Evolutionary conservation across 2,797 vertebrate genomes (phyloP).

Genomic region (Trichosurus vulpecula): DNA sequence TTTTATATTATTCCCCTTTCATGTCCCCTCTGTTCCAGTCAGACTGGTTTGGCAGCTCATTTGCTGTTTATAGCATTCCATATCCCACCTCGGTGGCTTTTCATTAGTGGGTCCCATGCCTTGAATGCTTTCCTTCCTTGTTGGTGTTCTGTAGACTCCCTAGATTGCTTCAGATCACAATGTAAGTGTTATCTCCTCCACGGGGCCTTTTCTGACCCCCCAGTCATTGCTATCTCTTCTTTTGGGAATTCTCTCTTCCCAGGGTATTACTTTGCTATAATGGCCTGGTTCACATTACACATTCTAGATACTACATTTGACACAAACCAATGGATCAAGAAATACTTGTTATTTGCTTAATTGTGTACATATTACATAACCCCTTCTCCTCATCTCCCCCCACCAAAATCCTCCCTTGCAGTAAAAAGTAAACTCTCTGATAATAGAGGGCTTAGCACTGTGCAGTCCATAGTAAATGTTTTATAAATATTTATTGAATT

Average conservation of each 20-base stretch:
- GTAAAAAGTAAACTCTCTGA: neutral
- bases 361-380: neutral
- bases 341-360: neutral
- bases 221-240: neutral
- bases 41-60: neutral
- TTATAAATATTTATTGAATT: neutral
- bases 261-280: neutral
- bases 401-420: neutral
- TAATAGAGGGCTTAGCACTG: neutral
- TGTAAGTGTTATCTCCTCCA: neutral
- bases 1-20: neutral
- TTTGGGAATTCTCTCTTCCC: neutral
- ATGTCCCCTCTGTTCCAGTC: neutral
- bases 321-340: neutral
- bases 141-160: neutral
- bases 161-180: neutral
- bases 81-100: neutral
- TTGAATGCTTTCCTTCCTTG: neutral
- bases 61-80: neutral
- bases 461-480: neutral
- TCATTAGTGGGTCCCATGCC: neutral
- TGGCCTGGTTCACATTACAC: neutral
- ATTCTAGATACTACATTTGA: neutral
- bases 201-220: neutral
- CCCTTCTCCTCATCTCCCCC: neutral